phyloP scores from a whole-genome alignment of 1,140 invertebrate genomes.

The Adoxophyes honmai region DNA sequence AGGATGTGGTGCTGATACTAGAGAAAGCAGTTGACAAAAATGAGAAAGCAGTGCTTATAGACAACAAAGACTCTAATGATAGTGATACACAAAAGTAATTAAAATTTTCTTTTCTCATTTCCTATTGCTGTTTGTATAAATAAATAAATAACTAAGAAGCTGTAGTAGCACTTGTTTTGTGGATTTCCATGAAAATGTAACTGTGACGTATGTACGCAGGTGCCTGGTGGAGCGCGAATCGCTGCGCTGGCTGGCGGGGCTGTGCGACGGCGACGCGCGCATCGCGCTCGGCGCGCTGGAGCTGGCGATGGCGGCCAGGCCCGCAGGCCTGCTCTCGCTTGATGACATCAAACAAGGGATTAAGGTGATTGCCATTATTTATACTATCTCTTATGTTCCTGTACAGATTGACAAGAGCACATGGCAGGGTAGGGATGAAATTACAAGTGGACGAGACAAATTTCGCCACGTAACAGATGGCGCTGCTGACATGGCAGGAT shows the following conservation, averaged over 20 bases:
- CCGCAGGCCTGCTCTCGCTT: slow-evolving; percentile 73
- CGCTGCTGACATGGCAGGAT: no score
- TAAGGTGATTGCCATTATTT: slow-evolving; percentile 64
- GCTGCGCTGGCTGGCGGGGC: slow-evolving; percentile 83
- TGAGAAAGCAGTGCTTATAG: slow-evolving; percentile 40
- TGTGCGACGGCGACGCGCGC: slow-evolving; percentile 90
- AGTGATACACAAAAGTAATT: slow-evolving; percentile 22
- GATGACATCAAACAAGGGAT: slow-evolving; percentile 82
- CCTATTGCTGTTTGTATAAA: no score
- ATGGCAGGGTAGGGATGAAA: no score
- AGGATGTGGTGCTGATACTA: slow-evolving; percentile 81
- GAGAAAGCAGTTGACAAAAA: slow-evolving; percentile 75
- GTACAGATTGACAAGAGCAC: no score
- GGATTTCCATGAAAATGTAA: no score
- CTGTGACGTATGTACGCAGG: slow-evolving; percentile 16
- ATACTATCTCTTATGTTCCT: no score
- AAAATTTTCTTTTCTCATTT: neutral
- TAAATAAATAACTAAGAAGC: no score
- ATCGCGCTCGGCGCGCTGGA: slow-evolving; percentile 87
- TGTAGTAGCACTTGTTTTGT: no score
- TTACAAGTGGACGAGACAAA: no score
- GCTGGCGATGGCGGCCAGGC: slow-evolving; percentile 80
- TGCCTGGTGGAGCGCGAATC: slow-evolving; percentile 80
- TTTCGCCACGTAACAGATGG: no score
- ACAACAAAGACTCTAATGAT: slow-evolving; percentile 21